Evolutionary conservation across 2,888 invertebrate species (phyloP), one percentile per base, ranked within the genome.

Genomic region (Tetragonula carbonaria): DNA sequence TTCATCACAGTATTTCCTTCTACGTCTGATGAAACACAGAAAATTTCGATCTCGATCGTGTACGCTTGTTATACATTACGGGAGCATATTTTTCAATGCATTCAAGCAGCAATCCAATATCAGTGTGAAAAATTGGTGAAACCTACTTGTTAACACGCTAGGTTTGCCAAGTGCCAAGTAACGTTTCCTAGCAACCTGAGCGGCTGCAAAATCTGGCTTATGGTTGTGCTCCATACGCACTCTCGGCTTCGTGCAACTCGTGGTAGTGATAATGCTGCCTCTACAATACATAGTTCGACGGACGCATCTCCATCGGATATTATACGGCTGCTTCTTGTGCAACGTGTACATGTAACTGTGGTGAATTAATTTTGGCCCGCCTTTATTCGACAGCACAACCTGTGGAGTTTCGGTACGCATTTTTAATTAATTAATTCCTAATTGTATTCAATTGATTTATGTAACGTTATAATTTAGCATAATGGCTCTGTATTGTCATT

Each of bases 301-400:
- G 0, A 95, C 95, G 89, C 95, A 95, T 63, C 95, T 89, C 95
- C 95, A 95, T 2, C 95, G 93, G 33, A 95, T 95, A 23, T 94
- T 94, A 18, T 93, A 93, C 3, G 94, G 93, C 87, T 94, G 94
- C 77, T 93, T 94, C 85, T 95, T 95, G 84, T 95, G 95, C 72
- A 95, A 92, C 0, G 95, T 95, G 88, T 95, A 95, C 95, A 95
- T 95, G 76, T 94, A 95, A 11, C 95, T 95, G 16, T 92, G 92
- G 85, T 95, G 94, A 75, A 95, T 95, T 23, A 95, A 91, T 90
- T 95, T 95, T 75, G 95, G 93, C 1, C 95, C 95, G 0, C 95
- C 95, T 90, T 95, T 95, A 87, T 95, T 95, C 23, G 95, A 95
- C 16, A 94, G 85, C 0, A 95, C 94, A 57, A 95, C 89, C 93